Base-by-base conservation (phyloP, 2,113 vertebrate genomes). In the Puma concolor region DNA sequence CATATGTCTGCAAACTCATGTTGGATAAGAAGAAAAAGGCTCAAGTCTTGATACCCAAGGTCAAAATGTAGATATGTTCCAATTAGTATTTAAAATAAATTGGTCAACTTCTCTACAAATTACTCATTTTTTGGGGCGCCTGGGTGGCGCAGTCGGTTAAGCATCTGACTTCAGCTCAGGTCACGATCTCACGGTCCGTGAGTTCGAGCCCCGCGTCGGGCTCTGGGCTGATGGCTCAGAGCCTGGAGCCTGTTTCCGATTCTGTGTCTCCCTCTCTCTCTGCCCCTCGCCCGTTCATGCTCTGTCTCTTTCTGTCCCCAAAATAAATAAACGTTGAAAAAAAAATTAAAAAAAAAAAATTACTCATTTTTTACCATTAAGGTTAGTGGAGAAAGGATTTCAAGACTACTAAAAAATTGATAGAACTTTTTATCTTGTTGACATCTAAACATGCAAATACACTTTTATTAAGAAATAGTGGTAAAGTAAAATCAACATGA, bases 81-180 rank as follows among this genome's bases (percentile, higher is more conserved):
- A 79, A 72, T 81, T 69, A 71, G 41, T 38, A 71, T 50, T 86
- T 86, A 79, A 95, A 95, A 96, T 44, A 88, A 85, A 64, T 19
- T 44, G 82, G 2, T 13, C 57, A 77, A 25, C 3, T 5, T 92
- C 5, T 76, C 52, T 17, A 77, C 1, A 72, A 64, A 90, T 5
- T 85, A 3, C 1, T 90, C 12, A 71, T 48, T 54, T 89, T 5
- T 89, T 41, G 88, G n/a, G n/a, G n/a, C n/a, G n/a, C n/a, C n/a
- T n/a, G n/a, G n/a, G n/a, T n/a, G n/a, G n/a, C n/a, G n/a, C n/a
- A n/a, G n/a, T n/a, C n/a, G n/a, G n/a, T n/a, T n/a, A n/a, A n/a
- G n/a, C n/a, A n/a, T n/a, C n/a, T n/a, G n/a, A n/a, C n/a, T n/a
- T n/a, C n/a, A n/a, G n/a, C n/a, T n/a, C n/a, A n/a, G n/a, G n/a